Conservation (phyloP, 2,888 invertebrate species). For the Eristalinus aeneus region DNA sequence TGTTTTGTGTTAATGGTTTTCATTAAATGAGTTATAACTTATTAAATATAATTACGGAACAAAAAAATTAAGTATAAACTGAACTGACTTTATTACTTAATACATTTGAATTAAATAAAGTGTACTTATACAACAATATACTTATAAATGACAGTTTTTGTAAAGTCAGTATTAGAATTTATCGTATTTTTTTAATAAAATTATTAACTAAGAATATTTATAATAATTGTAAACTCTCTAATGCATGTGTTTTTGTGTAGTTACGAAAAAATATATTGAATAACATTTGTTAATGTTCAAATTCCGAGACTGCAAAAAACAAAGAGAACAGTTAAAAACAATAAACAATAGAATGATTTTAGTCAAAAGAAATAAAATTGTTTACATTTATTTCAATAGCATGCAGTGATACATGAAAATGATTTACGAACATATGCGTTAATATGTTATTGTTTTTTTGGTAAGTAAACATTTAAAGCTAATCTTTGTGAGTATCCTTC, state of each 20-base stretch:
- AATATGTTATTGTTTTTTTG: background rate
- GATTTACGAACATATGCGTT: background rate
- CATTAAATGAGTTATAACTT: conserved; percentile 25
- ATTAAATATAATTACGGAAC: conserved; percentile 3
- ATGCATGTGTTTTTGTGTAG: conserved; percentile 58
- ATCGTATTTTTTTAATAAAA: conserved; percentile 31
- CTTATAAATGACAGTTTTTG: conserved; percentile 21
- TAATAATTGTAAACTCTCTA: conserved; percentile 46
- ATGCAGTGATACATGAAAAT: conserved; percentile 18
- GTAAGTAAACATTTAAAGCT: background rate
- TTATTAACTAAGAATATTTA: conserved; percentile 35
- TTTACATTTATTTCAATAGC: conserved; percentile 14
- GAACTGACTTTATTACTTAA: conserved; percentile 24
- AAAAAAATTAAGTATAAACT: conserved; percentile 16
- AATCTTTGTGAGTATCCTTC: background rate
- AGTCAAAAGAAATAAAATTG: conserved; percentile 29
- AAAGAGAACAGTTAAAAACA: conserved; percentile 68
- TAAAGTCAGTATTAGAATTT: conserved; percentile 30
- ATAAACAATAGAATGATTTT: conserved; percentile 54
- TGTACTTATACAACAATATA: conserved; percentile 47
- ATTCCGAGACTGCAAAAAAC: conserved; percentile 77
- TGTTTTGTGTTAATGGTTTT: background rate
- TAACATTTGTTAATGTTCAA: conserved; percentile 72
- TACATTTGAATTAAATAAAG: conserved; percentile 17
- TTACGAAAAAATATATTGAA: conserved; percentile 59